Conservation (phyloP, 2,888 invertebrate species). For the Coecobrya sp. region DNA sequence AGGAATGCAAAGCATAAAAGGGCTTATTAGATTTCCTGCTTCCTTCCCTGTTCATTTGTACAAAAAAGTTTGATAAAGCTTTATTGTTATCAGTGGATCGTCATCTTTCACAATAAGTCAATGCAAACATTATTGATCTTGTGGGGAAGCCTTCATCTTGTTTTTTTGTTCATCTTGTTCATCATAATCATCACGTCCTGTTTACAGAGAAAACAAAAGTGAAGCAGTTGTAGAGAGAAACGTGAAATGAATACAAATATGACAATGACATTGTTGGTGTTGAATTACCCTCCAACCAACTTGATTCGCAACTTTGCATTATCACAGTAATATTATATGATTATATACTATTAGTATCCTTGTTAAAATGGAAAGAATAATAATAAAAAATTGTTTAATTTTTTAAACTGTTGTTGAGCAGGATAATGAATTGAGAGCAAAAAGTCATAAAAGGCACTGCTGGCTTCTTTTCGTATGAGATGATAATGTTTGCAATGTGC, state of each 20-base stretch:
- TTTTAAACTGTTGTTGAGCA: constrained; percentile 50
- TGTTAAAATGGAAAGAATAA: constrained; percentile 33
- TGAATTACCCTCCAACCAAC: constrained; percentile 55
- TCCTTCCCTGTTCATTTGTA: constrained; percentile 28
- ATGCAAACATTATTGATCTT: constrained; percentile 40
- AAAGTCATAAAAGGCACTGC: constrained; percentile 60
- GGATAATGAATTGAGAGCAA: constrained; percentile 66
- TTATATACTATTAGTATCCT: constrained; percentile 49
- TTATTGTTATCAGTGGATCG: constrained; percentile 22
- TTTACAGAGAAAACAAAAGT: constrained; percentile 64
- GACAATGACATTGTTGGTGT: constrained; percentile 72
- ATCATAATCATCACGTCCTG: constrained; percentile 41
- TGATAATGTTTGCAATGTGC: not conserved
- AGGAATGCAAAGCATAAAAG: constrained; percentile 44
- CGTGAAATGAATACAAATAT: constrained; percentile 69
- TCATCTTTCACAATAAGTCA: not conserved
- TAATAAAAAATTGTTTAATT: constrained; percentile 32
- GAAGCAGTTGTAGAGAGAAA: constrained; percentile 46
- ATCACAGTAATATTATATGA: constrained; percentile 32
- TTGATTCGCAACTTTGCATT: constrained; percentile 62
- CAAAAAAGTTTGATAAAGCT: not conserved
- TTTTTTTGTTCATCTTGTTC: constrained; percentile 16
- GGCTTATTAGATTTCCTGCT: constrained; percentile 61
- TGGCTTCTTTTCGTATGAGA: constrained; percentile 1
- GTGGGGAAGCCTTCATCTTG: not conserved